Conservation (phyloP, 2,797 vertebrate genomes). For the Enoplosus armatus region DNA sequence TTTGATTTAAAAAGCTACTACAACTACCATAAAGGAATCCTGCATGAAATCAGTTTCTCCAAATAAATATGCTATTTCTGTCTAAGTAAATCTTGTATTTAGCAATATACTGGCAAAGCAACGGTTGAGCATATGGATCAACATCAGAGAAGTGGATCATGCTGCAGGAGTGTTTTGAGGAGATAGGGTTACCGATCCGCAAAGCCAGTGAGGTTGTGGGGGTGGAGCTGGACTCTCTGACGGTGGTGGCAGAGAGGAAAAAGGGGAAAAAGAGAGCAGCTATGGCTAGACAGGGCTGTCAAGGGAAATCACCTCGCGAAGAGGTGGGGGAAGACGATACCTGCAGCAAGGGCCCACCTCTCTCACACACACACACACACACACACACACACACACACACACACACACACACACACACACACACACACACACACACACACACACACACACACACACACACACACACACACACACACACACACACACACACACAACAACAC, state of each 20-base stretch:
- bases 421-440: constrained; percentile 7
- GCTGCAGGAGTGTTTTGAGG: neutral
- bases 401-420: neutral
- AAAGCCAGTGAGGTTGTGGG: too few species aligned
- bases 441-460: neutral
- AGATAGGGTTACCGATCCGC: too few species aligned
- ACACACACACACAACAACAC: neutral
- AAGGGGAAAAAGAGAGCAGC: constrained; percentile 41
- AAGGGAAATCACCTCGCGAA: constrained; percentile 66
- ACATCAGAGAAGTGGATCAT: neutral
- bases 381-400: neutral
- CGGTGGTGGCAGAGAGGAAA: too few species aligned
- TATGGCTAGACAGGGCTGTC: constrained; percentile 56
- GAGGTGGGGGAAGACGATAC: constrained; percentile 32
- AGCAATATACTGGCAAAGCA: neutral
- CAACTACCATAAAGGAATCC: too few species aligned
- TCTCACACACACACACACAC: constrained; percentile 17
- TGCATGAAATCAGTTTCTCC: neutral
- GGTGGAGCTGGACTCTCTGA: too few species aligned
- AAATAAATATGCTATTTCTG: neutral
- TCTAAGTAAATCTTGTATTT: neutral
- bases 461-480: constrained; percentile 14
- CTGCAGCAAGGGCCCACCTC: constrained; percentile 43
- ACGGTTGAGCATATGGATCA: neutral
- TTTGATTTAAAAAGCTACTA: neutral